Evolutionary conservation across 2,888 invertebrate species (phyloP), one percentile per base, ranked within the genome.

Genomic region (Macaria liturata): DNA sequence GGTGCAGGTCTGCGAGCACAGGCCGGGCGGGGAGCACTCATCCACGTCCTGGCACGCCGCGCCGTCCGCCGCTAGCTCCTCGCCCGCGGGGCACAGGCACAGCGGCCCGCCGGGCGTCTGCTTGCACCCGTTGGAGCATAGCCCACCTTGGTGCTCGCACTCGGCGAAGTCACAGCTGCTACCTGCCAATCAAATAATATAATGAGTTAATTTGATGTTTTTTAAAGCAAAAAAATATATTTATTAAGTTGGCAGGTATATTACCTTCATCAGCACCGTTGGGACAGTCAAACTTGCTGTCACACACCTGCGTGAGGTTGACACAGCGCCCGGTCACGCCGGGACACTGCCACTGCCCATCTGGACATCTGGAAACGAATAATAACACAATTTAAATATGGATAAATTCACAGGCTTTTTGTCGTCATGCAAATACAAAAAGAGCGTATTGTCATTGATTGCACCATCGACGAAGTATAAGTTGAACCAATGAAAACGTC

Each of bases 241-340:
- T n/a, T n/a, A n/a, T n/a, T n/a, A n/a, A n/a, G n/a, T n/a, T n/a
- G n/a, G n/a, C n/a, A n/a, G n/a, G n/a, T n/a, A n/a, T n/a, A n/a
- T n/a, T 79, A 90, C 99, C 98, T 93, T 99, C 99, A 78, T 98
- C 98, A 0, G 95, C 95, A 0, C 97, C 98, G 76, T 98, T 98
- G 0, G 99, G 99, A 84, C 99, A 99, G 76, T 99, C 97, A 0
- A 93, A 85, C 42, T 95, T 95, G 4, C 94, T 95, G 81, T 99
- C 97, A 83, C 99, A 99, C 0, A 99, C 97, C 66, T 94, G 95
- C 0, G 97, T 96, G 9, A 96, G 88, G 75, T 98, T 97, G 48
- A 99, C 95, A 77, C 99, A 99, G 70, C 94, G 93, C 69, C 94
- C 95, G 0, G 95, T 93, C 0, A 96, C 93, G 0, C 94, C 96